phyloP scores from a whole-genome alignment of 2,888 invertebrate species.

The Macaria notata region DNA sequence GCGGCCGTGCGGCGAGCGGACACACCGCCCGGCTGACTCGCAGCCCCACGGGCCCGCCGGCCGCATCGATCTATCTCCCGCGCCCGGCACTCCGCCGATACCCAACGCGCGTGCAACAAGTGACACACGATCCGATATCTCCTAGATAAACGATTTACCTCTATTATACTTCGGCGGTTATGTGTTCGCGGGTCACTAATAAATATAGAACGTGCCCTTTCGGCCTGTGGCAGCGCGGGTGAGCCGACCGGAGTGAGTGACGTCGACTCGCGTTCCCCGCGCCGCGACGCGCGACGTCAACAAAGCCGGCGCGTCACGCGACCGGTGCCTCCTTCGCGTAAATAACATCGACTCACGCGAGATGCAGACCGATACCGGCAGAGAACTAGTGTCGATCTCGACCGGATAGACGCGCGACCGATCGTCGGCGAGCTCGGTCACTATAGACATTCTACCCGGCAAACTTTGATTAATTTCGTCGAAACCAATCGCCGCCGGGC shows the following conservation, averaged over 20 bases:
- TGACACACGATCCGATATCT: constrained; percentile 61
- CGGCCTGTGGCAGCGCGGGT: constrained; percentile 72
- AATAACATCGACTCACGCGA: constrained; percentile 51
- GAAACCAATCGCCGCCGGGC: constrained; percentile 40
- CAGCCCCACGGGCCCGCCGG: constrained; percentile 55
- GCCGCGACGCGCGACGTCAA: constrained; percentile 75
- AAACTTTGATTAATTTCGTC: constrained; percentile 41
- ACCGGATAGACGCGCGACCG: constrained; percentile 9
- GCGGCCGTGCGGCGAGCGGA: constrained; percentile 63
- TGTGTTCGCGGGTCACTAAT: constrained; percentile 69
- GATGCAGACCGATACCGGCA: constrained; percentile 18
- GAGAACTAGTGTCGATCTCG: constrained; percentile 13
- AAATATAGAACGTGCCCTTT: constrained; percentile 80
- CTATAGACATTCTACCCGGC: constrained; percentile 31
- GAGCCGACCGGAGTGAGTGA: constrained; percentile 69
- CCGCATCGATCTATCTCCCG: constrained; percentile 63
- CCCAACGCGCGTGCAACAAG: constrained; percentile 77
- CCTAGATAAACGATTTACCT: constrained; percentile 55
- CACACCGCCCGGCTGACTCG: constrained; percentile 66
- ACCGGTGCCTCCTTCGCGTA: constrained; percentile 55
- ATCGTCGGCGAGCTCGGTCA: constrained; percentile 25
- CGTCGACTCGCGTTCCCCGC: constrained; percentile 75
- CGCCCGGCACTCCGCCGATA: constrained; percentile 48
- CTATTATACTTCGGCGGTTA: constrained; percentile 60
- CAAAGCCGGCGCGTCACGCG: constrained; percentile 72